These are phyloP conservation scores for Mionectes olivaceus DNA, from an alignment of 2,797 vertebrate genomes.

Conservation along the genomic window DNA sequence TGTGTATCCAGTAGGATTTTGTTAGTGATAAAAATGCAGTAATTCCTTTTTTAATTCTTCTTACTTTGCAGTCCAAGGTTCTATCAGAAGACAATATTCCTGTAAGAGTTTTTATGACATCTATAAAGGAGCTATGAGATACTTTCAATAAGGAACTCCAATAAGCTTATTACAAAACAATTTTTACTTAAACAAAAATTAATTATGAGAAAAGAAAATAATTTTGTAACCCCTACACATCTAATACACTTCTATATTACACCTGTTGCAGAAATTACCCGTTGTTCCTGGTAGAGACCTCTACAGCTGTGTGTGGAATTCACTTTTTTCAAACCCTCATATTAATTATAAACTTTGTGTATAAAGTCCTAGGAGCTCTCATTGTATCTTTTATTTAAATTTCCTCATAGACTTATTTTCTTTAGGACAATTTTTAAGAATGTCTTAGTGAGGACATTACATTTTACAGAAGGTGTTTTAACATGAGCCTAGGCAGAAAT, in stretches of 20 bases:
- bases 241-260: not conserved
- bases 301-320: not conserved
- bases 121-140: slow-evolving; percentile 28
- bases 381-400: not conserved
- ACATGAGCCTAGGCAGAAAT: not conserved
- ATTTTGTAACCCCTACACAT: not conserved
- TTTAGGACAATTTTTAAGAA: not conserved
- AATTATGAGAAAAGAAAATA: not conserved
- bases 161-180: not conserved
- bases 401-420: not conserved
- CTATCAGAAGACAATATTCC: not conserved
- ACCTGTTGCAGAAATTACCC: not conserved
- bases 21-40: not conserved
- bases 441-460: not conserved
- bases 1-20: not conserved
- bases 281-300: not conserved
- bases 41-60: not conserved
- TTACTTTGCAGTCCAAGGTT: not conserved
- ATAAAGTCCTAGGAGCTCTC: not conserved
- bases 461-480: not conserved
- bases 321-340: not conserved
- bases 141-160: slow-evolving; percentile 40
- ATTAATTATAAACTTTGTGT: not conserved
- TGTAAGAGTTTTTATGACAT: slow-evolving; percentile 38
- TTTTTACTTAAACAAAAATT: not conserved